A percentile compares a stretch with the other conserved stretches of the same genome.
Conservation (phyloP, 2,113 vertebrate species). For the Nannobrachium achirus region DNA sequence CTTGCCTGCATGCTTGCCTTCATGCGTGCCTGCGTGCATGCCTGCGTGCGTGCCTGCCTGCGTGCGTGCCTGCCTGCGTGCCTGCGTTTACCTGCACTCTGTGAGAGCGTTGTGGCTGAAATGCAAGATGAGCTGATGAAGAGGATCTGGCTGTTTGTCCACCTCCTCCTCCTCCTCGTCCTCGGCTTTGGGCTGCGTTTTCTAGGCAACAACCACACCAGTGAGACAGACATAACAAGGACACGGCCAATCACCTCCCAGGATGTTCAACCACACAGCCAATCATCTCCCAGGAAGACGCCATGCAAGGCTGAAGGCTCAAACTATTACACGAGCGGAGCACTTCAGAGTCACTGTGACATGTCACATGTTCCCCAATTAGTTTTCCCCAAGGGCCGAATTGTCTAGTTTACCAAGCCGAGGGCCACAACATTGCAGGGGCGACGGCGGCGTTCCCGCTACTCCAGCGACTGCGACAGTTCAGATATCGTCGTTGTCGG, state of each 20-base stretch:
- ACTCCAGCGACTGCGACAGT: not conserved
- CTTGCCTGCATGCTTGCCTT: constrained; percentile 28
- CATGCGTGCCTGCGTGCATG: constrained; percentile 32
- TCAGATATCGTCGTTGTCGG: too few species aligned
- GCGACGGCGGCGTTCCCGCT: too few species aligned
- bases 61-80: not conserved
- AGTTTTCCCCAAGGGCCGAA: too few species aligned
- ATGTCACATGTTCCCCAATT: too few species aligned
- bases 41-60: constrained; percentile 14
- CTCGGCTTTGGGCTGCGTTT: constrained; percentile 86
- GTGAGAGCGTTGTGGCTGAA: constrained; percentile 96
- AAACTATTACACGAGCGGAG: not conserved
- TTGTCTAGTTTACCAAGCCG: too few species aligned
- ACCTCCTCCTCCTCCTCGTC: constrained; percentile 90
- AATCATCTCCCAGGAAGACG: not conserved
- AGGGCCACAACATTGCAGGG: too few species aligned
- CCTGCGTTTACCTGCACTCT: constrained; percentile 87
- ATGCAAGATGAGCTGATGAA: constrained; percentile 97
- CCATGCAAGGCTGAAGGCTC: not conserved
- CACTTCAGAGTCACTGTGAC: not conserved
- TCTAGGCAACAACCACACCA: constrained; percentile 80
- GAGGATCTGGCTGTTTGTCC: constrained; percentile 92
- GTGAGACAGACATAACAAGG: constrained; percentile 11
- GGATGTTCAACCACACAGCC: not conserved
- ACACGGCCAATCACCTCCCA: not conserved